Conservation (phyloP, 2,888 invertebrate genomes). For the Pammene aurita region DNA sequence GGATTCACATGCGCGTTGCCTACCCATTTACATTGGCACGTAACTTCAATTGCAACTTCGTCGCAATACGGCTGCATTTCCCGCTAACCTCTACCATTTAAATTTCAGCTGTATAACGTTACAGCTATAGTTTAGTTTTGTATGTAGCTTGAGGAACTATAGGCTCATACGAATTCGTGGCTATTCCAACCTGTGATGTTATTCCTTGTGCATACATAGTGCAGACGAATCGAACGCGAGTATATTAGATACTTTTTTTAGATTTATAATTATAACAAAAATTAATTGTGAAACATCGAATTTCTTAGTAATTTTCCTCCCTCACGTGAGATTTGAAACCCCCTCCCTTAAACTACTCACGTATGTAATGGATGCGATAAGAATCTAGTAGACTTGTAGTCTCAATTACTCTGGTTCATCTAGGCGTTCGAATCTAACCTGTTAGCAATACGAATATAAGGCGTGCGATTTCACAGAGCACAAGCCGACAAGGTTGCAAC, state of each 20-base stretch:
- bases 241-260: no score
- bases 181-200: background rate
- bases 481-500: conserved; percentile 12
- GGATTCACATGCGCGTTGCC: no score
- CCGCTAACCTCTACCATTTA: conserved; percentile 1
- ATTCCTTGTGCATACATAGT: background rate
- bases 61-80: conserved; percentile 19
- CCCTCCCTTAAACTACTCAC: no score
- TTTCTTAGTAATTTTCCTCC: no score
- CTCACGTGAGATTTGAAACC: no score
- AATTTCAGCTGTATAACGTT: background rate
- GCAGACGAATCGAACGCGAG: background rate
- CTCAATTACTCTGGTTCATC: background rate
- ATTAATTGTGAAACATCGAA: no score
- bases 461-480: conserved; percentile 1
- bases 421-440: background rate
- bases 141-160: background rate
- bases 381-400: background rate
- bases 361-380: no score
- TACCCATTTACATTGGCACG: conserved; percentile 10
- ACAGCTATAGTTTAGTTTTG: background rate
- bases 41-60: conserved; percentile 24
- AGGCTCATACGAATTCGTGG: conserved; percentile 1
- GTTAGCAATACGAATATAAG: background rate
- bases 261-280: no score